Conservation (phyloP, 2,888 invertebrate genomes). For the Tetramorium bicarinatum region DNA sequence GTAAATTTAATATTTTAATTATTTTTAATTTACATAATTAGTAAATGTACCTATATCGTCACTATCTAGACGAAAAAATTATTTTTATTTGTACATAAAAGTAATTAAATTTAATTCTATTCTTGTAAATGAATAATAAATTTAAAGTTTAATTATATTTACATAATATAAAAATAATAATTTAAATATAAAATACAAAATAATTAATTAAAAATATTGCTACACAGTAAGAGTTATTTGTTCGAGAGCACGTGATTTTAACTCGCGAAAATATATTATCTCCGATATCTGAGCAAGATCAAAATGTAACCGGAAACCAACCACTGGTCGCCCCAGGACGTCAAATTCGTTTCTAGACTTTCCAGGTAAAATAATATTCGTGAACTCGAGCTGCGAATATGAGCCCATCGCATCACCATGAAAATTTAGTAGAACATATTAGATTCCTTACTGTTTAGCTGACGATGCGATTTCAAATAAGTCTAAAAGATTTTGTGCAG, state of each 20-base stretch:
- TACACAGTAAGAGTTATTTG: background rate
- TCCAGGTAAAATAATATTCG: conserved; percentile 81
- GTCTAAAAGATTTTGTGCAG: conserved; percentile 23
- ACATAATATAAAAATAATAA: background rate
- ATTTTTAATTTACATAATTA: background rate
- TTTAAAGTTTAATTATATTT: background rate
- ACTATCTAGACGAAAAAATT: background rate
- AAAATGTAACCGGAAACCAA: conserved; percentile 83
- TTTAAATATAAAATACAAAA: background rate
- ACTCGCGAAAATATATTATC: conserved; percentile 53
- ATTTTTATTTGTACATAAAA: background rate
- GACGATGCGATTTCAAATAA: conserved; percentile 71
- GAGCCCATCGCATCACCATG: conserved; percentile 64
- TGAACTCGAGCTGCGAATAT: conserved; percentile 74
- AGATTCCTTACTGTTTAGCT: conserved; percentile 72
- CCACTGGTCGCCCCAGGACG: conserved; percentile 78
- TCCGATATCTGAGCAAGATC: conserved; percentile 75
- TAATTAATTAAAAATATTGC: background rate
- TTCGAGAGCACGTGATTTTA: background rate
- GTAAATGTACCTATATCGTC: background rate
- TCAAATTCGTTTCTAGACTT: conserved; percentile 80
- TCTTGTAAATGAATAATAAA: background rate
- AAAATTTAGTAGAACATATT: conserved; percentile 74
- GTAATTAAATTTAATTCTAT: background rate
- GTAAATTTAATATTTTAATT: background rate